Evolutionary conservation across 1,140 invertebrate species (phyloP).

Genomic region (Maniola jurtina): DNA sequence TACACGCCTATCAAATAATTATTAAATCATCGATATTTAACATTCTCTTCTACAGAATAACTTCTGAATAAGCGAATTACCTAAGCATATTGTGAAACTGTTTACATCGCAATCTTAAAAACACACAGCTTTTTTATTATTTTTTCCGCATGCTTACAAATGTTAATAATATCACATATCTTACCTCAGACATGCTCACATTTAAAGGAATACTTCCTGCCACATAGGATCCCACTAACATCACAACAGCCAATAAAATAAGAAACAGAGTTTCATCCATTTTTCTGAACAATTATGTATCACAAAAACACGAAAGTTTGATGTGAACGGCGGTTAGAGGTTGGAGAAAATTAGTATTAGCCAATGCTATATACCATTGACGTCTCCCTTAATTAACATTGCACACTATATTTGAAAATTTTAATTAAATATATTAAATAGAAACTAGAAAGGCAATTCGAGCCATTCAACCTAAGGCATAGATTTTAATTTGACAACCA

Average conservation of each 20-base stretch:
- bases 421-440: conserved; percentile 6
- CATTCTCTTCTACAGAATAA: too few relatives aligned
- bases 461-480: neutral
- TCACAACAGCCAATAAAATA: conserved; percentile 90
- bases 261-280: conserved; percentile 93
- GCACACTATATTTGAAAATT: conserved; percentile 1
- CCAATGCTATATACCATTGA: neutral
- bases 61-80: neutral
- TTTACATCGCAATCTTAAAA: conserved; percentile 12
- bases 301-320: neutral
- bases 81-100: conserved; percentile 9
- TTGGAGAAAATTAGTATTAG: neutral
- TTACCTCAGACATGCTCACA: conserved; percentile 96
- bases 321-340: neutral
- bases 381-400: conserved; percentile 4
- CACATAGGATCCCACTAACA: conserved; percentile 96
- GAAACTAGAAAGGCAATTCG: conserved; percentile 8
- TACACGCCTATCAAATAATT: too few relatives aligned
- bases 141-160: conserved; percentile 8
- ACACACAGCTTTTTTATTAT: conserved; percentile 27
- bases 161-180: conserved; percentile 16
- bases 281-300: conserved; percentile 12
- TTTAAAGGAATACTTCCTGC: conserved; percentile 96
- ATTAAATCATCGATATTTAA: too few relatives aligned
- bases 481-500: conserved; percentile 24